Conservation (phyloP, 2,113 vertebrate genomes). For the Channa maculata region DNA sequence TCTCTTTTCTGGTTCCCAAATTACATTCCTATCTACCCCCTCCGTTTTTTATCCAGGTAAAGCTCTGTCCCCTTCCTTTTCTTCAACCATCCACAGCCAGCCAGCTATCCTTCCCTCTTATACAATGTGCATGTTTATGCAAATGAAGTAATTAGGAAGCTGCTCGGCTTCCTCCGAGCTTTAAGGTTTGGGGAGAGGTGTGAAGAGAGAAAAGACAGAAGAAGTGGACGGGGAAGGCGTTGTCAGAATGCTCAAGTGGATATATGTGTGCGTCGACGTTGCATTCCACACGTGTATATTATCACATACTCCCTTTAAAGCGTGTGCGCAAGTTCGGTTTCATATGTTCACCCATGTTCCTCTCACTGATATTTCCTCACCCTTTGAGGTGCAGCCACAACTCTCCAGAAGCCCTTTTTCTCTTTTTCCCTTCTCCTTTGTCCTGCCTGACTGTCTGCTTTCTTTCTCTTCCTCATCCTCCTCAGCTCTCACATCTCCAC, state of each 20-base stretch:
- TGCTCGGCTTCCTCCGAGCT: conserved; percentile 55
- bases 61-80: background rate
- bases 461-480: background rate
- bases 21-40: conserved; percentile 1
- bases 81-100: conserved; percentile 3
- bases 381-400: background rate
- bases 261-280: conserved; percentile 5
- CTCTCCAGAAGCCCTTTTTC: conserved; percentile 14
- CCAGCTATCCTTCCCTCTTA: conserved; percentile 11
- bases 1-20: conserved; percentile 37
- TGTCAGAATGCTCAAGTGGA: background rate
- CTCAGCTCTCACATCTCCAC: conserved; percentile 3
- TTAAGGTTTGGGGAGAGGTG: conserved; percentile 29
- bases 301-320: conserved; percentile 45
- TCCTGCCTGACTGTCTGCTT: conserved; percentile 4
- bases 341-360: conserved; percentile 27
- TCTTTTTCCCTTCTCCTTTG: background rate
- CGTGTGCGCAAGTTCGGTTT: conserved; percentile 3
- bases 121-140: conserved; percentile 68
- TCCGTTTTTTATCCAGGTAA: conserved; percentile 37
- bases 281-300: conserved; percentile 14
- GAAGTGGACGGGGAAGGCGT: conserved; percentile 22
- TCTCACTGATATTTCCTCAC: background rate
- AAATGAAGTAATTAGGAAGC: conserved; percentile 76
- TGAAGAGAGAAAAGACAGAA: conserved; percentile 28